Base-by-base conservation (phyloP, 1,140 invertebrate genomes). In the Metaphire vulgaris region DNA sequence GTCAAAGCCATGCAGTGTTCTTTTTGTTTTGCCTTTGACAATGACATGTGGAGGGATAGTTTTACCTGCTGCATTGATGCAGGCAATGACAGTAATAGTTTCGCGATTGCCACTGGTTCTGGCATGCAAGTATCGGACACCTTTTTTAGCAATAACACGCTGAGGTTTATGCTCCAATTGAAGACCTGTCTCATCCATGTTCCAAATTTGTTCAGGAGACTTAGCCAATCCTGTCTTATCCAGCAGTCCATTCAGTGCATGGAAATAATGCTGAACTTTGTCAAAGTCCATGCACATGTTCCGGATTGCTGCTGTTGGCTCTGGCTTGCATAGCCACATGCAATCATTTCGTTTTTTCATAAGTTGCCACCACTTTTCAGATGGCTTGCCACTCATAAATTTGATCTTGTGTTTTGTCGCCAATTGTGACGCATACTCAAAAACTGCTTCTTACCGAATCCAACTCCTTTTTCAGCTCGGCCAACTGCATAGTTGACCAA, bases 21-120 rank as follows among this genome's bases (percentile, higher is more conserved):
- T 56, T 12, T 6, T 21, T 12, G 41, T 56, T 56, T 56, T 56
- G 6, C 41, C 6, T 56, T 56, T 56, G 6, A 21, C 6, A 56
- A 56, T 56, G 6, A 56, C 21, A 21, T 56, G 41, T 12, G 41
- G 41, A 21, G 41, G 41, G 6, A 56, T 56, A 56, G 41, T 12
- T 56, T 6, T 56, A 12, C 41, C 41, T 56, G 41, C 41, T 56
- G 41, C 41, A 56, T 56, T 56, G 21, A 56, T 21, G 21, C 41
- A 56, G 6, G 41, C 74, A 64, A 77, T 69, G 32, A 77, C 31
- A 16, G 76, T 75, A 66, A 77, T 29, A 6, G 33, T 64, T 29
- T 77, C 65, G 30, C 33, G 56, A 21, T 76, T 76, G 1, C 74
- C 76, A 68, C 33, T 77, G n/a, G 34, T 30, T n/a, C 34, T 29